Base-by-base conservation (phyloP, 2,113 vertebrate genomes). In the Ciconia stormi region DNA sequence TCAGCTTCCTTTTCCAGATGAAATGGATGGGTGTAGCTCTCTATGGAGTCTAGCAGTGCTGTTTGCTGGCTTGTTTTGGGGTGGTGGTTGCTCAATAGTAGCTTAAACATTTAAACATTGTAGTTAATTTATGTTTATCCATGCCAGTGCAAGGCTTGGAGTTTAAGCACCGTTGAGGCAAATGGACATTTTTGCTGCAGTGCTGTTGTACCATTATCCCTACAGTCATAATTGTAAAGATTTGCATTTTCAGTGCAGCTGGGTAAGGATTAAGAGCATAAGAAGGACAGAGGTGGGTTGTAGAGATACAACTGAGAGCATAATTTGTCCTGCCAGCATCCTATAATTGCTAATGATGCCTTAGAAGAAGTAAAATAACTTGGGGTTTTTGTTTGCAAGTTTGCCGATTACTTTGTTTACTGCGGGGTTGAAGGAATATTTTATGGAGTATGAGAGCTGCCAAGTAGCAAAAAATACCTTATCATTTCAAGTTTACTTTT, bases 1-100 rank as follows among this genome's bases (percentile, higher is more conserved):
- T 96, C 93, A 97, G 71, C 97, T 97, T 95, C 95, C 95, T 91
- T 85, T 93, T 91, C 40, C 42, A 94, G 66, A 86, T 93, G 17
- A 95, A 95, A 90, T 93, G 78, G 42, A 85, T 97, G 96, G 95
- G 94, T 94, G 96, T 97, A 95, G 83, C 78, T 87, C 66, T 55
- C 40, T 74, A 12, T 59, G 42, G 73, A 89, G 77, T 56, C 78
- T 59, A 86, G 61, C 59, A 82, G 47, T 78, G 76, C 72, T 89
- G 56, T 82, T 96, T 86, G 78, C 66, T 95, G 70, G 81, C 55
- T 73, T 93, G 55, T 3, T 84, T 90, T 94, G 66, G 67, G 11
- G 61, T 92, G 40, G 26, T 83, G 66, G n/a, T 97, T 94, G 59
- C 55, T 82, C 58, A 91, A 58, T 25, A 76, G 73, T 52, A 84